Percentiles rank a stretch among this genome's conserved stretches.
Conservation (phyloP, 1,140 invertebrate species). For the Drosophila jambulina region DNA sequence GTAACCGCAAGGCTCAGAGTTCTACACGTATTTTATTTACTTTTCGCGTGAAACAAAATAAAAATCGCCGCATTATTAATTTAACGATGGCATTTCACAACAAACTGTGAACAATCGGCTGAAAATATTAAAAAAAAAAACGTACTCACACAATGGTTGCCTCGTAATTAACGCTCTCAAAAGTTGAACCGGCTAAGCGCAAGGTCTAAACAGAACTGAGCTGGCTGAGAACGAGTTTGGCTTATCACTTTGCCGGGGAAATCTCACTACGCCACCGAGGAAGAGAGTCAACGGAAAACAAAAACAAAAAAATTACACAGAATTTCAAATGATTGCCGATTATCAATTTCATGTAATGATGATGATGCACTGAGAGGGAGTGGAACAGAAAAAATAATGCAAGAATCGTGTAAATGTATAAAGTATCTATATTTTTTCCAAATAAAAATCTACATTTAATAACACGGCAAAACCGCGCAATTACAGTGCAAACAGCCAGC, state of each 20-base stretch:
- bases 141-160: slow-evolving; percentile 3
- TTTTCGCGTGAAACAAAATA: slow-evolving; percentile 4
- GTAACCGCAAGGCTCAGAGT: background rate
- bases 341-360: slow-evolving; percentile 30
- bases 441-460: slow-evolving; percentile 29
- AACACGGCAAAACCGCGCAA: slow-evolving; percentile 1
- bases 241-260: slow-evolving; percentile 29
- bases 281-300: background rate
- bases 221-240: slow-evolving; percentile 22
- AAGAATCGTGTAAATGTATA: slow-evolving; percentile 11
- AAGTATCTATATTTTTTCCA: slow-evolving; percentile 2
- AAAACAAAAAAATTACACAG: slow-evolving; percentile 13
- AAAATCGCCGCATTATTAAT: background rate
- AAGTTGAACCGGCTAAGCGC: slow-evolving; percentile 46
- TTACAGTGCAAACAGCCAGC: background rate
- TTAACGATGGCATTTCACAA: slow-evolving; percentile 6
- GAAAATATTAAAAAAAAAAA: background rate
- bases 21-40: background rate
- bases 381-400: background rate
- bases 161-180: slow-evolving; percentile 2
- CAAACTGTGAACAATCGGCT: slow-evolving; percentile 3
- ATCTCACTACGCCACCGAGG: background rate
- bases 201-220: slow-evolving; percentile 48
- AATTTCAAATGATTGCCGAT: slow-evolving; percentile 38
- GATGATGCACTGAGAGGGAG: background rate